phyloP scores from a whole-genome alignment of 53 echinoderm and acorn worm species.

The Glandiceps talaboti region DNA sequence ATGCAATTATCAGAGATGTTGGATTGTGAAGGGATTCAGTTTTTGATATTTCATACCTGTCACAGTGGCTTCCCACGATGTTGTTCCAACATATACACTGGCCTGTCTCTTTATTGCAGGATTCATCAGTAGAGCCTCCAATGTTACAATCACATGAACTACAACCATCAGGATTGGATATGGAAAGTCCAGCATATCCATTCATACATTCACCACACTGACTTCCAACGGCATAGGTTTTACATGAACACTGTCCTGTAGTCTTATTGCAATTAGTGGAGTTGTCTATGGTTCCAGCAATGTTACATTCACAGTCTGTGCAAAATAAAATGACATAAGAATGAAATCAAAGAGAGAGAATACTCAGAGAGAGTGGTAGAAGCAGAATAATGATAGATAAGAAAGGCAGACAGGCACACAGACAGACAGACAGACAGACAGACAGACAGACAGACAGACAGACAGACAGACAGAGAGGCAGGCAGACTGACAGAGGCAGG shows the following conservation, averaged over 20 bases:
- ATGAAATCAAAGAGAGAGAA: no score
- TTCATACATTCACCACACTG: slow-evolving; percentile 57
- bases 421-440: no score
- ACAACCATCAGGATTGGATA: slow-evolving; percentile 51
- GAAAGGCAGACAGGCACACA: no score
- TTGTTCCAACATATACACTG: slow-evolving; percentile 42
- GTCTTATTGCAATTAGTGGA: slow-evolving; percentile 50
- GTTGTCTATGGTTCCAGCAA: slow-evolving; percentile 36
- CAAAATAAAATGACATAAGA: neutral
- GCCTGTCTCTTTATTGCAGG: slow-evolving; percentile 42
- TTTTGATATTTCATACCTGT: no score
- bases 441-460: no score
- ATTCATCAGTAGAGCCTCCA: slow-evolving; percentile 39
- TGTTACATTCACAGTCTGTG: slow-evolving; percentile 64
- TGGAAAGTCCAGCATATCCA: slow-evolving; percentile 56
- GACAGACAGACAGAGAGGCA: no score
- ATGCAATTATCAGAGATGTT: no score
- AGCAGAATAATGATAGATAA: neutral
- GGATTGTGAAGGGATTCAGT: no score
- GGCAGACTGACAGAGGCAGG: no score
- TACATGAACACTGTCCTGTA: slow-evolving; percentile 78
- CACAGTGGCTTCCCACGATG: slow-evolving; percentile 55
- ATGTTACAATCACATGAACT: slow-evolving; percentile 55
- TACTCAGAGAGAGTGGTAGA: neutral
- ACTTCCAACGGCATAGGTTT: slow-evolving; percentile 34